Percentiles rank a stretch among this genome's conserved stretches.
Conservation (phyloP, 2,888 invertebrate genomes). For the Lobophora halterata region DNA sequence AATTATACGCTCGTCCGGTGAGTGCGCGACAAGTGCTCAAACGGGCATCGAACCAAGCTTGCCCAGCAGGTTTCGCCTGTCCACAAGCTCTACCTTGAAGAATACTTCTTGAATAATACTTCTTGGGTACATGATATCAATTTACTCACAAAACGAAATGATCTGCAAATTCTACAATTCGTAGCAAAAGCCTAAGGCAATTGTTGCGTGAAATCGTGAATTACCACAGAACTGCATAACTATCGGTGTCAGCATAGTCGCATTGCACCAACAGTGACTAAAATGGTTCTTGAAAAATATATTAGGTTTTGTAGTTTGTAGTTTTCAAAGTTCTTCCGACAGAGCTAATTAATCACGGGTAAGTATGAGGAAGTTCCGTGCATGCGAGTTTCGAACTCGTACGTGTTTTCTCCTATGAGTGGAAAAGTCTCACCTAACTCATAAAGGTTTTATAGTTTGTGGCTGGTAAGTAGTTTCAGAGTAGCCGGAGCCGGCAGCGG, state of each 20-base stretch:
- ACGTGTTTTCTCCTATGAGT: constrained; percentile 9
- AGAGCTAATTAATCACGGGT: constrained; percentile 18
- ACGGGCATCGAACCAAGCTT: constrained; percentile 63
- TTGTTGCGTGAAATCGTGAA: constrained; percentile 21
- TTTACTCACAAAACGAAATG: too few species aligned
- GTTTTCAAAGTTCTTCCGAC: constrained; percentile 19
- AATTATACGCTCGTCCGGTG: constrained; percentile 34
- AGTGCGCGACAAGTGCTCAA: constrained; percentile 52
- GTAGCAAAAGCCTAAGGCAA: constrained; percentile 7
- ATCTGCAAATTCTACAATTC: too few species aligned
- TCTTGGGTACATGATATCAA: too few species aligned
- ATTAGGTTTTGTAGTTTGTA: constrained; percentile 7
- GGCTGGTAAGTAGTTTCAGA: constrained; percentile 20
- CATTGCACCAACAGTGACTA: constrained; percentile 23
- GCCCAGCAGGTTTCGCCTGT: constrained; percentile 59
- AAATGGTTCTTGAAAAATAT: constrained; percentile 16
- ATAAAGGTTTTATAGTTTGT: constrained; percentile 14
- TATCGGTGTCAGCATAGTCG: constrained; percentile 22
- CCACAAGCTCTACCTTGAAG: constrained; percentile 29
- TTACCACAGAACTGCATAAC: constrained; percentile 24
- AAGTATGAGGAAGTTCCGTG: constrained; percentile 6
- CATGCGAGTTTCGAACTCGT: constrained; percentile 12
- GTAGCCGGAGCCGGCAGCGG: constrained; percentile 14
- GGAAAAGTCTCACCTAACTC: background rate
- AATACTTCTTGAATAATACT: too few species aligned